Base-by-base conservation (phyloP, 2,113 vertebrate genomes). In the Glaucomys volans region DNA sequence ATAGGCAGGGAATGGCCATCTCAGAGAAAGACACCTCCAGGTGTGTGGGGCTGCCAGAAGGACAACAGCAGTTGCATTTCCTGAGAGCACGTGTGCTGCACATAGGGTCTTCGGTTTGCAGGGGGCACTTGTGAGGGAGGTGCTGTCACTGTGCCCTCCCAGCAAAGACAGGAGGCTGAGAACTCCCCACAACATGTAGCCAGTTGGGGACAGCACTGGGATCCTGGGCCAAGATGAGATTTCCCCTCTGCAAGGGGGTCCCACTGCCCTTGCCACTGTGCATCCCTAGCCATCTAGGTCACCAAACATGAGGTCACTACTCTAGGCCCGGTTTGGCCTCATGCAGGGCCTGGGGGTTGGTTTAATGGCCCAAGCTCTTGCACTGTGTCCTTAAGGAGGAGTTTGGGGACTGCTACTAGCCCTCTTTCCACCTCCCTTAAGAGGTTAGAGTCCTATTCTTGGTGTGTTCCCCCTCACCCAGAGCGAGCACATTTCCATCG, bases 61-160 rank as follows among this genome's bases (percentile, higher is more conserved):
- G 7, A 35, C 8, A 14, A 30, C 7, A 62, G 7, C 30, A 10
- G 30, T 2, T 2, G 42, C 30, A 35, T 28, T n/a, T 32, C 32
- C 20, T 59, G 30, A 16, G 52, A 30, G 50, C n/a, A 30, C 17
- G 4, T 5, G 0, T 1, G 4, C 44, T 8, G 0, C n/a, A 8
- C 1, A 16, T 35, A 24, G 37, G 4, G 16, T n/a, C 32, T 42
- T 37, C 37, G 10, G 4, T 72, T 35, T 9, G 5, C 47, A 84
- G 32, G 66, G 85, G 5, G 12, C n/a, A 40, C 20, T 8, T 1
- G 16, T 3, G 11, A 44, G 22, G n/a, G 69, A 40, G 14, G 62
- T 1, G 8, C 0, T 8, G 37, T 35, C 20, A 28, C 13, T 57
- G 7, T 30, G n/a, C 10, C 40, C 71, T 71, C 12, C 1, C 1